These are phyloP conservation scores for Zosterops japonicus DNA, from an alignment of 2,113 vertebrate species.

Conservation along the genomic window DNA sequence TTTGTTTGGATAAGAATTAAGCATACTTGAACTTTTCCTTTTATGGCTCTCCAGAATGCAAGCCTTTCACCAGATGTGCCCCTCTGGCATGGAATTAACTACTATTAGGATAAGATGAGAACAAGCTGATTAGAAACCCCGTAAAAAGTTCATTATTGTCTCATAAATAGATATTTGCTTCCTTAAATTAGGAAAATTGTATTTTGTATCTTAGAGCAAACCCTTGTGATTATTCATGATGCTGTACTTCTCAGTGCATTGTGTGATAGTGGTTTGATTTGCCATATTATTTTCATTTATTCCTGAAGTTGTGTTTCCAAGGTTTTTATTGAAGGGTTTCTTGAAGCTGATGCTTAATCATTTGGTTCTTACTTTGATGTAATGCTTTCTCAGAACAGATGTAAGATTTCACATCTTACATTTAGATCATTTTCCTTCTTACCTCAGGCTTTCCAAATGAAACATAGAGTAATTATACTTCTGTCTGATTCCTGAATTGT, in stretches of 20 bases:
- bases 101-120: background rate
- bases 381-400: slow-evolving; percentile 13
- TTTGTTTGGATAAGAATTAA: background rate
- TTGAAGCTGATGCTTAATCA: background rate
- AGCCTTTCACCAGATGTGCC: background rate
- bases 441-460: background rate
- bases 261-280: background rate
- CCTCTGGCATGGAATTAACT: background rate
- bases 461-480: background rate
- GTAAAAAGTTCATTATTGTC: slow-evolving; percentile 16
- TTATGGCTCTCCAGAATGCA: background rate
- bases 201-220: background rate
- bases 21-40: background rate
- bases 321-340: background rate
- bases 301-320: background rate
- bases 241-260: background rate
- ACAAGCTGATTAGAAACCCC: background rate
- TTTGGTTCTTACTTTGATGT: background rate
- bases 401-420: background rate
- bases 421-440: background rate
- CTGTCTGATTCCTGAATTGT: background rate
- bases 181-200: background rate
- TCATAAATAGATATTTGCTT: background rate
- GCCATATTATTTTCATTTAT: background rate
- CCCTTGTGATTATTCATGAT: background rate